These are phyloP conservation scores for Ceyx erithaca DNA, from an alignment of 2,797 vertebrate genomes.

Conservation along the genomic window DNA sequence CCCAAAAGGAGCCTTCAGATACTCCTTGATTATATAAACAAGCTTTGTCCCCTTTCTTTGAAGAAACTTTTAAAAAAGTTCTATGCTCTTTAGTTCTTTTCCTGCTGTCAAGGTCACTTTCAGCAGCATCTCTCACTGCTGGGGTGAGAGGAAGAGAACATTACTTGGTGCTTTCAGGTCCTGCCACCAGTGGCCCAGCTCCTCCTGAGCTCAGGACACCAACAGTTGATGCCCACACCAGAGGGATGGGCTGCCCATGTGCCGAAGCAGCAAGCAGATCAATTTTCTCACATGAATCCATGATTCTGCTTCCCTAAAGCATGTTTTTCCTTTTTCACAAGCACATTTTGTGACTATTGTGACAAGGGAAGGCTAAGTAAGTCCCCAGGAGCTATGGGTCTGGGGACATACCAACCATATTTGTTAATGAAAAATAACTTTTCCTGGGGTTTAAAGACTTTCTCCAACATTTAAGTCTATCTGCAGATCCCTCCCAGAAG, in stretches of 20 bases:
- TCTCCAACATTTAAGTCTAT: background rate
- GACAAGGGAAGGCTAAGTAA: background rate
- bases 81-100: too few species aligned
- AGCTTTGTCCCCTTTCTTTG: too few species aligned
- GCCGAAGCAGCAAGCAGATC: too few species aligned
- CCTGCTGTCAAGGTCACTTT: too few species aligned
- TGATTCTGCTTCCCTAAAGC: background rate
- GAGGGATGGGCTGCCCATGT: too few species aligned
- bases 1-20: background rate
- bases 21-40: too few species aligned
- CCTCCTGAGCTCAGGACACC: background rate
- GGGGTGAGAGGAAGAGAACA: too few species aligned
- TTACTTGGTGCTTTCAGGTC: too few species aligned
- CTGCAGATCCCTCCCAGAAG: background rate
- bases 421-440: background rate
- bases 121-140: too few species aligned
- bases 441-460: background rate
- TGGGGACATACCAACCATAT: background rate
- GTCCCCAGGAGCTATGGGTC: background rate
- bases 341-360: background rate
- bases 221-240: background rate
- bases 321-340: background rate
- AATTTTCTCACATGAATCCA: too few species aligned
- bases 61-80: too few species aligned
- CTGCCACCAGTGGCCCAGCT: too few species aligned